Base-by-base conservation (phyloP, 2,113 vertebrate genomes). In the Toxotes chatareus region DNA sequence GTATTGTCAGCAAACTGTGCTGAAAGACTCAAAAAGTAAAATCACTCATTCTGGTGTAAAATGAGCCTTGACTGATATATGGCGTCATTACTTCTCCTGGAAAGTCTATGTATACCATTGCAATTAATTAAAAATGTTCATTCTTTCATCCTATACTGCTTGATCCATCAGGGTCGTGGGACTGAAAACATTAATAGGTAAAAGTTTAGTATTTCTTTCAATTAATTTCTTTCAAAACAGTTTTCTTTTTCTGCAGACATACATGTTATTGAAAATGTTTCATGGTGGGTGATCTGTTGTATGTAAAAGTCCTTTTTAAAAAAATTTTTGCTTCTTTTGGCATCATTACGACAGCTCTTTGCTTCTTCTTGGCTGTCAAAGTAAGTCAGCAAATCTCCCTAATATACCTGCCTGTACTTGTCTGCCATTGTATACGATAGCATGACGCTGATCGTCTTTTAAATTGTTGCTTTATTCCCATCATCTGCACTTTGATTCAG, bases 401-500 rank as follows among this genome's bases (percentile, higher is more conserved):
- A 70, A 63, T 71, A 27, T 13, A 53, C 0, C 7, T 73, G 66
- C 44, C 62, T 70, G 72, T 7, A n/a, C 19, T 73, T 34, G 55
- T 59, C 31, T 66, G 68, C 56, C 47, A n/a, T 46, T 64, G 69
- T 40, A 46, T 67, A 21, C 49, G 17, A 4, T 23, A 17, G n/a
- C 57, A n/a, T 17, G 16, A 0, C 55, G n/a, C 63, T 10, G n/a
- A 83, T 81, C 16, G 47, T 69, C 51, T 60, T 44, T 38, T 79
- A 36, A 82, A 73, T 63, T 3, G 36, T 7, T 0, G 21, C 44
- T 76, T 64, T 73, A 81, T 83, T 75, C 36, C 57, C 5, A 46
- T 70, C 31, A 36, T 60, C 42, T 47, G 66, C 8, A 21, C 62
- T 87, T 79, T 82, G 62, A 78, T 67, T 85, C n/a, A 68, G 34